Percentiles rank a stretch among this genome's conserved stretches.
phyloP scores from a whole-genome alignment of 2,797 vertebrate species.

The Aphelocoma californica region DNA sequence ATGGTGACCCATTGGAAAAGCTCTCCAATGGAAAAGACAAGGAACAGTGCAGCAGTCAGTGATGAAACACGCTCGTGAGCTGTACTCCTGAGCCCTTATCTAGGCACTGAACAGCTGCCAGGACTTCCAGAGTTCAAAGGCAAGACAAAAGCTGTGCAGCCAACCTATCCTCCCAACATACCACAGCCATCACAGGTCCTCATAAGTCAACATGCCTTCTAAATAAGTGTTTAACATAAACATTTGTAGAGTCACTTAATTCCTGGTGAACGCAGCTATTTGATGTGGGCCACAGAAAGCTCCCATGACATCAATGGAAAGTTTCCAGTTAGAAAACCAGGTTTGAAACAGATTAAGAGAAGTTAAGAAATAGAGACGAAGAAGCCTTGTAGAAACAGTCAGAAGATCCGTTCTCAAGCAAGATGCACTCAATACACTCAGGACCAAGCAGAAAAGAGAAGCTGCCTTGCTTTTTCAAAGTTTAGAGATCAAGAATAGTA shows the following conservation, averaged over 20 bases:
- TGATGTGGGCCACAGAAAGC: constrained; percentile 21
- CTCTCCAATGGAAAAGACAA: not conserved
- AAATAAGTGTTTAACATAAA: constrained; percentile 54
- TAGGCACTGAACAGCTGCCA: not conserved
- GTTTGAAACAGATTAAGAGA: not conserved
- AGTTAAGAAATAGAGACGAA: not conserved
- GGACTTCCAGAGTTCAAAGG: constrained; percentile 17
- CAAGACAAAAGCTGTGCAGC: constrained; percentile 2
- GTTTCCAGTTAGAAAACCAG: constrained; percentile 12
- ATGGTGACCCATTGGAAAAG: not conserved
- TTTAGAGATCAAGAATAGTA: fast-evolving
- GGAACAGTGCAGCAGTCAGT: fast-evolving
- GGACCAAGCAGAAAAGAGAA: not conserved
- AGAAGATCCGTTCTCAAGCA: not conserved
- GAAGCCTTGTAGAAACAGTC: not conserved
- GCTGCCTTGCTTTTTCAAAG: not conserved
- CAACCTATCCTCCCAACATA: constrained; percentile 29
- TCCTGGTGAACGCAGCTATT: not conserved
- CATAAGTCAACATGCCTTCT: constrained; percentile 21
- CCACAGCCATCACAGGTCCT: constrained; percentile 18
- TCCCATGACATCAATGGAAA: constrained; percentile 40
- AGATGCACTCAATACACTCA: not conserved
- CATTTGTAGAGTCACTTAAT: constrained; percentile 59
- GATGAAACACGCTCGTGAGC: not conserved
- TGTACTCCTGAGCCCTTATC: not conserved